A percentile compares a stretch with the other conserved stretches of the same genome.
Evolutionary conservation across 2,888 invertebrate genomes (phyloP).

Genomic region (Cosmorhoe ocellata): DNA sequence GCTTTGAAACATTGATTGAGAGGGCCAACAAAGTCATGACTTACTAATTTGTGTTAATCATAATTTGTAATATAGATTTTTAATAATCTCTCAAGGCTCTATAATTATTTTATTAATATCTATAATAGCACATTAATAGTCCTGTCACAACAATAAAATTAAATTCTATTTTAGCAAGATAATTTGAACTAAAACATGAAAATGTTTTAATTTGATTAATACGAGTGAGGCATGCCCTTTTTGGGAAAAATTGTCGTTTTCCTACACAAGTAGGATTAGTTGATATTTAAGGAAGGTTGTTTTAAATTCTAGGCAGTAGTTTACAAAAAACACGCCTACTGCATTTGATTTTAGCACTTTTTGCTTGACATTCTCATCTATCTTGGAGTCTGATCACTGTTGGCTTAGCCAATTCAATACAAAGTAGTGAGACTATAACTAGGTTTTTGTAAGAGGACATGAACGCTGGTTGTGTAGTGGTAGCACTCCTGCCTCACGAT

Average conservation of each 20-base stretch:
- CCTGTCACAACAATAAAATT: slow-evolving; percentile 11
- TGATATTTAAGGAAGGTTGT: slow-evolving; percentile 17
- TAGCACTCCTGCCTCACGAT: too few species aligned
- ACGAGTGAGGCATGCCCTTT: slow-evolving; percentile 4
- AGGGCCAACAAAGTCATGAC: neutral
- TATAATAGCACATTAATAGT: slow-evolving; percentile 7
- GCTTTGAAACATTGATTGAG: neutral
- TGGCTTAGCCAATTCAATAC: neutral
- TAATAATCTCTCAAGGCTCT: slow-evolving; percentile 1
- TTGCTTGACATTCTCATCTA: slow-evolving; percentile 10
- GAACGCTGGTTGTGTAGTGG: too few species aligned
- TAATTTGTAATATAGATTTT: neutral
- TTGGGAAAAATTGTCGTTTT: slow-evolving; percentile 16
- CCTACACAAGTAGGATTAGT: slow-evolving; percentile 1
- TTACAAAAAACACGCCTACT: slow-evolving; percentile 8
- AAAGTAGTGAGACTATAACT: neutral
- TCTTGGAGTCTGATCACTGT: neutral
- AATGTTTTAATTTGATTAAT: slow-evolving; percentile 5
- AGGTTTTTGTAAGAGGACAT: too few species aligned
- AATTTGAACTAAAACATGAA: slow-evolving; percentile 2
- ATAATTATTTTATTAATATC: slow-evolving; percentile 9
- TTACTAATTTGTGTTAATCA: too few species aligned
- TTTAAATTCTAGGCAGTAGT: neutral
- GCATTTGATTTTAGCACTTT: slow-evolving; percentile 10
- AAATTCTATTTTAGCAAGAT: slow-evolving; percentile 6